A percentile compares a stretch with the other conserved stretches of the same genome.
Evolutionary conservation across 2,113 vertebrate species (phyloP).

Genomic region (human (Homo sapiens)): DNA sequence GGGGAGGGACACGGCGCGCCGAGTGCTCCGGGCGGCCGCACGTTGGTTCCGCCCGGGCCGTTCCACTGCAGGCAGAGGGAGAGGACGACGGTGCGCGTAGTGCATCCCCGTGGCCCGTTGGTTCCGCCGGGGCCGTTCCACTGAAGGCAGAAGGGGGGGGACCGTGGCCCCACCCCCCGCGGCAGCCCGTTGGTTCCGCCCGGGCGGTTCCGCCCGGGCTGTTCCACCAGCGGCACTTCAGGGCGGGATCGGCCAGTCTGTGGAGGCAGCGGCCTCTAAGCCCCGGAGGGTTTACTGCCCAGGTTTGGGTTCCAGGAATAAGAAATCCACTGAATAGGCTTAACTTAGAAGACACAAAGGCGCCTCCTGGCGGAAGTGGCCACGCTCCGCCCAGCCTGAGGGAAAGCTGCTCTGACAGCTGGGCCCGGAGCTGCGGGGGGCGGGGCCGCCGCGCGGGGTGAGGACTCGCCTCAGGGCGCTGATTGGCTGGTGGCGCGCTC

Average conservation of each 20-base stretch:
- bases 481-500: not conserved
- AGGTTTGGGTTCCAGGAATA: not conserved
- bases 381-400: not conserved
- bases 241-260: not conserved
- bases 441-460: not conserved
- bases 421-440: too few species aligned
- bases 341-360: not conserved
- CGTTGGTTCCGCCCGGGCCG: too few species aligned
- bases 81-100: too few species aligned
- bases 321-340: too few species aligned
- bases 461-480: not conserved
- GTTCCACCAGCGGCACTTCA: not conserved
- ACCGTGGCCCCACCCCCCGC: not conserved
- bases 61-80: too few species aligned
- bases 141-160: not conserved
- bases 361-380: not conserved
- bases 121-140: not conserved
- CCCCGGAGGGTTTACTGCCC: not conserved
- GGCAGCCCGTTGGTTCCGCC: rapidly evolving
- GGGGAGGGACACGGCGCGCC: too few species aligned
- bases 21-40: too few species aligned
- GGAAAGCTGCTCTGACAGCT: not conserved
- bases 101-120: not conserved
- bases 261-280: not conserved
- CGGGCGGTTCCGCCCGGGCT: rapidly evolving